Percentiles rank a stretch among this genome's conserved stretches.
Conservation (phyloP, 2,888 invertebrate species). For the Limnephilus marmoratus region DNA sequence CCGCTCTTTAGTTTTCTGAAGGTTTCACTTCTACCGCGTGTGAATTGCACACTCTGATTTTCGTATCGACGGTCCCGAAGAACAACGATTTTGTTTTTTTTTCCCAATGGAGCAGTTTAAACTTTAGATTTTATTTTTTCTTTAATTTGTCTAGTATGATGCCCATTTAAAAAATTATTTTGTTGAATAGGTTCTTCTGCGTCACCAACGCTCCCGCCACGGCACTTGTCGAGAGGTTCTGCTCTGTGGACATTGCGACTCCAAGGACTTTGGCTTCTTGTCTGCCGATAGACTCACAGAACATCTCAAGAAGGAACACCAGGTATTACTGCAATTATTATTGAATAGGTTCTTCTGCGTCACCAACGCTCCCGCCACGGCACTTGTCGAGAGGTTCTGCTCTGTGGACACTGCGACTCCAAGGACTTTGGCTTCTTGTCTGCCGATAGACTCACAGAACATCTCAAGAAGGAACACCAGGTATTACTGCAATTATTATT, state of each 20-base stretch:
- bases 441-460: background rate
- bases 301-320: constrained; percentile 26
- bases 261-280: constrained; percentile 29
- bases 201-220: constrained; percentile 47
- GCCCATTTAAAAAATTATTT: background rate
- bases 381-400: constrained; percentile 5
- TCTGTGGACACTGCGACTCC: constrained; percentile 49
- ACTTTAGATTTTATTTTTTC: no score
- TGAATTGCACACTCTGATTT: no score
- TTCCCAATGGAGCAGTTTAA: no score
- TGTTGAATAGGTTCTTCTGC: constrained; percentile 30
- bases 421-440: constrained; percentile 36
- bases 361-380: constrained; percentile 49
- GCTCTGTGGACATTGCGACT: constrained; percentile 51
- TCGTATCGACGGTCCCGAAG: no score
- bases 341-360: constrained; percentile 40
- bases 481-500: background rate
- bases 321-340: background rate
- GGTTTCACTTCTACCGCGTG: no score
- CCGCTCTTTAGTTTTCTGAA: no score
- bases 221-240: constrained; percentile 24
- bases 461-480: constrained; percentile 27
- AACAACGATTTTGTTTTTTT: no score
- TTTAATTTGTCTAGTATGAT: no score
- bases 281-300: background rate